Conservation (phyloP, 2,797 vertebrate species). For the Petrocephalus sullivani region DNA sequence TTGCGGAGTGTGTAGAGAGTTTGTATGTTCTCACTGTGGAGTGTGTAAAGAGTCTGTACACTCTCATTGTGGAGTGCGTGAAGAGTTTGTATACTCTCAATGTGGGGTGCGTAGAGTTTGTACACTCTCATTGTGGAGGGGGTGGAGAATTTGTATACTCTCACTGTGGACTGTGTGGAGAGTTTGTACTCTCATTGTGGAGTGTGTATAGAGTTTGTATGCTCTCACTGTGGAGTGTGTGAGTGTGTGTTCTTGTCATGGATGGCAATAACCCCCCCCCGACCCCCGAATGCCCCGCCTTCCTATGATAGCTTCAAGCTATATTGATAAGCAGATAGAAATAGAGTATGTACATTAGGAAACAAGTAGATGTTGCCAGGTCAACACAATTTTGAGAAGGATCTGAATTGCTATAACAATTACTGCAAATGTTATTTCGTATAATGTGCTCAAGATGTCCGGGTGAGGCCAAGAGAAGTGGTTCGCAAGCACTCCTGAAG, state of each 20-base stretch:
- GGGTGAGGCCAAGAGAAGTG: no score
- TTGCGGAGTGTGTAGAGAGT: no score
- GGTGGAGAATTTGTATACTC: no score
- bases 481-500: not conserved
- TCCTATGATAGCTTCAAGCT: not conserved
- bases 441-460: not conserved
- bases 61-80: no score
- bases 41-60: no score
- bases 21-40: no score
- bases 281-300: not conserved
- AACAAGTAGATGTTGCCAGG: not conserved
- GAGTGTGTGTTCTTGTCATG: not conserved
- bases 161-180: no score
- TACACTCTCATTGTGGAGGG: no score
- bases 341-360: not conserved
- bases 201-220: no score
- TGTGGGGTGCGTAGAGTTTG: no score
- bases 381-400: not conserved
- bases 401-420: not conserved
- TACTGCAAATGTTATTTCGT: not conserved
- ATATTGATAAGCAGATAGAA: not conserved
- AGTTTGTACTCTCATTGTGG: no score
- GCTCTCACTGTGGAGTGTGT: not conserved
- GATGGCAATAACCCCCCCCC: not conserved
- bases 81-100: no score